Conservation (phyloP, 2,797 vertebrate species). For the Girardinus metallicus region DNA sequence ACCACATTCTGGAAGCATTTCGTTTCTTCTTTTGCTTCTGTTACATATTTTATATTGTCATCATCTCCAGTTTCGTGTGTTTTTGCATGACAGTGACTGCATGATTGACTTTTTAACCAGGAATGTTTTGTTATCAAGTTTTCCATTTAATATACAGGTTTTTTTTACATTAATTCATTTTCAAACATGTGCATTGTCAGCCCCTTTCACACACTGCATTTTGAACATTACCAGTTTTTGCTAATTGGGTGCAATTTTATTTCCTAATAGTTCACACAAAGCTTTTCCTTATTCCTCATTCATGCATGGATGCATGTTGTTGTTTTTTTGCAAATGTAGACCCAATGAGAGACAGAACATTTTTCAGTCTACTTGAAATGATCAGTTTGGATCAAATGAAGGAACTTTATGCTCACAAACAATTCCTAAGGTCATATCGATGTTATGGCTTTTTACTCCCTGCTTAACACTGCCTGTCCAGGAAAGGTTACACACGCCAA, state of each 20-base stretch:
- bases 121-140: conserved; percentile 37
- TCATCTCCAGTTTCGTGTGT: conserved; percentile 32
- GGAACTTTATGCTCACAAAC: background rate
- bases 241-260: background rate
- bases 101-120: conserved; percentile 58
- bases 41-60: conserved; percentile 39
- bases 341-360: background rate
- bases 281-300: background rate
- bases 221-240: conserved; percentile 6
- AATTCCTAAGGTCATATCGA: background rate
- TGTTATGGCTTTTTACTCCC: background rate
- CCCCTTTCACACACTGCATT: conserved; percentile 56
- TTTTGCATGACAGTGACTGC: conserved; percentile 71
- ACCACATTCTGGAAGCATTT: conserved; percentile 38
- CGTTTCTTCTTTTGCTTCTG: conserved; percentile 51
- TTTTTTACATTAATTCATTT: conserved; percentile 44
- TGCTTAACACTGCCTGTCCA: background rate
- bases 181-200: conserved; percentile 59
- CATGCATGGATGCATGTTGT: background rate
- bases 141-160: conserved; percentile 55
- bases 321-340: background rate
- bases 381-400: conserved; percentile 2
- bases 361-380: background rate
- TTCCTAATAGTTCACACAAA: background rate
- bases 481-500: background rate